These are phyloP conservation scores for Xanthorhoe designata DNA, from an alignment of 2,888 invertebrate genomes.

Conservation along the genomic window DNA sequence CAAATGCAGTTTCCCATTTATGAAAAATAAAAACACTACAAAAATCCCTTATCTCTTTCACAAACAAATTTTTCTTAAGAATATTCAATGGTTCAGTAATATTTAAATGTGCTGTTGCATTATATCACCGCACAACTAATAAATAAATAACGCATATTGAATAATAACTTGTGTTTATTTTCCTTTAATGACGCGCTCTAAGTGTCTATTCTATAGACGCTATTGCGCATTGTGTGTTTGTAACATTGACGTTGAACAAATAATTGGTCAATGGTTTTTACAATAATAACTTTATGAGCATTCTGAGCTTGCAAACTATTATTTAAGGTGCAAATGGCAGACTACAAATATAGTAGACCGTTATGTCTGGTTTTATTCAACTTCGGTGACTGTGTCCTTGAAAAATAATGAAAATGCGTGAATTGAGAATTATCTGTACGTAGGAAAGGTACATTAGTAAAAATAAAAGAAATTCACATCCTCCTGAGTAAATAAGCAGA, in stretches of 20 bases:
- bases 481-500: no score
- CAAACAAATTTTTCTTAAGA: neutral
- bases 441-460: no score
- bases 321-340: neutral
- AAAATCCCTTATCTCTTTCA: no score
- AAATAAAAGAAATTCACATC: no score
- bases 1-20: no score
- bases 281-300: neutral
- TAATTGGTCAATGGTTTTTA: neutral
- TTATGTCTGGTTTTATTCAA: no score
- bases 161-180: conserved; percentile 24
- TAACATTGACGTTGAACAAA: neutral
- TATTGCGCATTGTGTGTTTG: conserved; percentile 5
- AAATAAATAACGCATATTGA: conserved; percentile 10
- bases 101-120: neutral
- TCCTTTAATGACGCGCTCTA: conserved; percentile 16
- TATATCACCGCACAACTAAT: conserved; percentile 1
- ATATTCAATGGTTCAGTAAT: conserved; percentile 1
- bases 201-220: neutral
- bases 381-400: no score
- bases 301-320: neutral
- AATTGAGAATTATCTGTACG: no score
- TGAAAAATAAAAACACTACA: no score
- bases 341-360: neutral
- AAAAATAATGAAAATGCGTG: no score